Evolutionary conservation across 2,888 invertebrate species (phyloP).

Genomic region (Campopleginae sp.): DNA sequence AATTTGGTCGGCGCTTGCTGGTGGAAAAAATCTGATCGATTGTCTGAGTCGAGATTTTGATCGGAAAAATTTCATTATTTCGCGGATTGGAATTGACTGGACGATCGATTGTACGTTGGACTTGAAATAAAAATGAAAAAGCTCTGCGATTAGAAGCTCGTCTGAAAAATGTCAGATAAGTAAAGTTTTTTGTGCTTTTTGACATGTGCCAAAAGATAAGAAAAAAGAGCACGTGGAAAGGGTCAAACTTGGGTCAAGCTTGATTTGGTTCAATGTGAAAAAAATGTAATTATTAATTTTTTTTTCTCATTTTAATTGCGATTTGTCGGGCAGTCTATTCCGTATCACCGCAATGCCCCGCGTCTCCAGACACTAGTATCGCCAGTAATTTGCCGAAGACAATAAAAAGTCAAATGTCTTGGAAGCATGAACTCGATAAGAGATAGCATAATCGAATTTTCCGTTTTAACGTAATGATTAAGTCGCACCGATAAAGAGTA

Average conservation of each 20-base stretch:
- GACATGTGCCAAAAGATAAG: slow-evolving; percentile 2
- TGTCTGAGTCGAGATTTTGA: neutral
- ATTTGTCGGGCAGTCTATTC: neutral
- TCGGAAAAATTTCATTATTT: neutral
- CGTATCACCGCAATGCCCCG: neutral
- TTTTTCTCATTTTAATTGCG: slow-evolving; percentile 15
- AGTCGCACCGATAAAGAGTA: slow-evolving; percentile 4
- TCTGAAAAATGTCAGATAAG: neutral
- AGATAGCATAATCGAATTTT: slow-evolving; percentile 21
- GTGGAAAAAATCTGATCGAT: neutral
- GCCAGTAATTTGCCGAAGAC: slow-evolving; percentile 48
- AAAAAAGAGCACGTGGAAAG: slow-evolving; percentile 23
- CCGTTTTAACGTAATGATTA: slow-evolving; percentile 51
- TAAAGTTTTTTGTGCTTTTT: neutral
- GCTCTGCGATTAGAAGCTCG: neutral
- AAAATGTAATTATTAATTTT: neutral
- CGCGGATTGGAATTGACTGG: neutral
- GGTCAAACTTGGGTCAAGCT: slow-evolving; percentile 10
- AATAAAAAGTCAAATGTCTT: slow-evolving; percentile 41
- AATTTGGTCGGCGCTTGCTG: neutral
- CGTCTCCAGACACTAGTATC: slow-evolving; percentile 8
- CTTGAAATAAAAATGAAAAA: neutral
- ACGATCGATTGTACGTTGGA: neutral
- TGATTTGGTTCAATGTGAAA: neutral
- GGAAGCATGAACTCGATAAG: slow-evolving; percentile 46